A percentile compares a stretch with the other conserved stretches of the same genome.
Conservation (phyloP, 2,888 invertebrate species). For the Tuta absoluta region DNA sequence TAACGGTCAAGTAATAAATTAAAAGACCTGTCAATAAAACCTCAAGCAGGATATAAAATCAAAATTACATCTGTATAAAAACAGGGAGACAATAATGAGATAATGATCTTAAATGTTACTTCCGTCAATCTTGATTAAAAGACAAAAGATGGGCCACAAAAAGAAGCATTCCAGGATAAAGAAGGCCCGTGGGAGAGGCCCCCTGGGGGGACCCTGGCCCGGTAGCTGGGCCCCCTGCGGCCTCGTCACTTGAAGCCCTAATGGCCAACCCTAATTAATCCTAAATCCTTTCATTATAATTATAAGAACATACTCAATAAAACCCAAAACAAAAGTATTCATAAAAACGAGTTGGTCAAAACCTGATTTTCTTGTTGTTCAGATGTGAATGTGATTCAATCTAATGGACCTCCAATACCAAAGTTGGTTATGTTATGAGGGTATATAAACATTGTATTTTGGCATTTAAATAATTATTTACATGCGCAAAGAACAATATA, state of each 20-base stretch:
- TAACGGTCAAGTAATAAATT: conserved; percentile 7
- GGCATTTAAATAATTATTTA: neutral
- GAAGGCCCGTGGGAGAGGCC: conserved; percentile 46
- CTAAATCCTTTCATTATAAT: conserved; percentile 36
- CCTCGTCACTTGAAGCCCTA: conserved; percentile 55
- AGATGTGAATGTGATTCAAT: neutral
- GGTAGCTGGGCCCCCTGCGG: conserved; percentile 52
- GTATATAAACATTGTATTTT: neutral
- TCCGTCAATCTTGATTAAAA: conserved; percentile 46
- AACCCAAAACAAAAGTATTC: conserved; percentile 21
- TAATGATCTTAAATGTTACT: conserved; percentile 38
- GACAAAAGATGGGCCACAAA: conserved; percentile 41
- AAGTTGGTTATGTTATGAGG: neutral
- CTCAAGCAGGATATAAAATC: conserved; percentile 23
- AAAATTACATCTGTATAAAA: conserved; percentile 18
- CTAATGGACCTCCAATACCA: neutral
- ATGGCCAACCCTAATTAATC: conserved; percentile 36
- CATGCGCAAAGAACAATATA: no score
- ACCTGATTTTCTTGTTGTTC: conserved; percentile 6
- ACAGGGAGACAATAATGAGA: conserved; percentile 23
- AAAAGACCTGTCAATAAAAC: conserved; percentile 7
- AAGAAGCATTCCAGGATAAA: conserved; percentile 42
- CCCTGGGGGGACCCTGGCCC: conserved; percentile 44
- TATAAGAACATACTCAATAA: conserved; percentile 25
- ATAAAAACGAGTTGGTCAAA: neutral